Evolutionary conservation across 2,113 vertebrate genomes (phyloP).

Genomic region (Neolamprologus modestus): DNA sequence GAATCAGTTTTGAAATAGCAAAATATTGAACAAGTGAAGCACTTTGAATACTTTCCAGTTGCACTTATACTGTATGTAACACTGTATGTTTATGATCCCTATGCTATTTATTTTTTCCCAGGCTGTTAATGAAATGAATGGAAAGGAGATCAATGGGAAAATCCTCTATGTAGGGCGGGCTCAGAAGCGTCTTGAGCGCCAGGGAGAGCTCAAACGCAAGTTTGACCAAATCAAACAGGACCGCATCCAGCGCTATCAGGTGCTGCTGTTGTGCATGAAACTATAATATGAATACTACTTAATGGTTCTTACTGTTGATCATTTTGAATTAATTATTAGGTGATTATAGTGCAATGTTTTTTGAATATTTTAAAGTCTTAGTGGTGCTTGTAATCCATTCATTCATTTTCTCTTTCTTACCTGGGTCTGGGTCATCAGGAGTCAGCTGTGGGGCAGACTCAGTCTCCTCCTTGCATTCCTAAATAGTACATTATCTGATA

Average conservation of each 20-base stretch:
- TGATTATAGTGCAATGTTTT: background rate
- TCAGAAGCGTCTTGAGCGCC: conserved; percentile 90
- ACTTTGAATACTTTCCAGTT: background rate
- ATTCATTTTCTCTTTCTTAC: background rate
- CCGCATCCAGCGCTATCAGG: conserved; percentile 88
- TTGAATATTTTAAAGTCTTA: background rate
- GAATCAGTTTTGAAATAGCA: background rate
- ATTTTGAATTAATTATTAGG: background rate
- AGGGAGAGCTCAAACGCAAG: conserved; percentile 86
- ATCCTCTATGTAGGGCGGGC: conserved; percentile 86
- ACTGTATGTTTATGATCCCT: background rate
- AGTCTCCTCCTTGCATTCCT: background rate
- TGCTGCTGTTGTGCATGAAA: conserved; percentile 36
- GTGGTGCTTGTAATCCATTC: background rate
- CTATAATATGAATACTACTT: background rate
- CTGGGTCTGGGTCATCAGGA: background rate
- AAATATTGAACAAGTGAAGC: background rate
- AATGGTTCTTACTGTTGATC: background rate
- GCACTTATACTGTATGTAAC: background rate
- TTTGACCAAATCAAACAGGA: conserved; percentile 95
- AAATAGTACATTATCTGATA: background rate
- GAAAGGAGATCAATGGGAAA: conserved; percentile 84
- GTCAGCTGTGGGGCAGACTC: background rate
- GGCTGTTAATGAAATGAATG: conserved; percentile 91
- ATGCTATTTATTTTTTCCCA: conserved; percentile 27